phyloP scores from a whole-genome alignment of 2,888 invertebrate species.

The Sesamia inferens region DNA sequence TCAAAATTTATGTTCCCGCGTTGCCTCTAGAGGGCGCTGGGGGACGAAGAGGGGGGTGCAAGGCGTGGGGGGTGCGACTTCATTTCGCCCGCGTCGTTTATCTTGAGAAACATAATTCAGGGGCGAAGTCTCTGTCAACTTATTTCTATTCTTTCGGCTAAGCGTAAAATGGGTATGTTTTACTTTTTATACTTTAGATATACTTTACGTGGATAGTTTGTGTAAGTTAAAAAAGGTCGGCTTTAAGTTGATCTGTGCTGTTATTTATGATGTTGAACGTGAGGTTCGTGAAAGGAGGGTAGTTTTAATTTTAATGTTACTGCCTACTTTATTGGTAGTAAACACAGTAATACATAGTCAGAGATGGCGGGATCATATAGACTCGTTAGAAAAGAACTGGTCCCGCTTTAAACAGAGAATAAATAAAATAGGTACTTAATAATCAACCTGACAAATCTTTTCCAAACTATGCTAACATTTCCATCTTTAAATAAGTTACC shows the following conservation, averaged over 20 bases:
- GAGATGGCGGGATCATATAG: background rate
- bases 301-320: conserved; percentile 14
- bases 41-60: conserved; percentile 60
- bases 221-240: conserved; percentile 45
- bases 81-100: conserved; percentile 93
- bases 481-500: background rate
- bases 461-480: background rate
- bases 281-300: conserved; percentile 12
- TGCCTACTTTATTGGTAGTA: background rate
- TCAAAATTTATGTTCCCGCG: conserved; percentile 87
- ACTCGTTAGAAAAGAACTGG: too few relatives aligned
- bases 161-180: conserved; percentile 87
- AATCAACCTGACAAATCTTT: background rate
- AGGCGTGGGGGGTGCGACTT: conserved; percentile 89
- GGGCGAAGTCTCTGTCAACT: conserved; percentile 90
- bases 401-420: background rate
- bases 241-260: conserved; percentile 47
- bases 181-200: conserved; percentile 73
- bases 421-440: background rate
- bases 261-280: conserved; percentile 47
- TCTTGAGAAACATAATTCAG: conserved; percentile 93
- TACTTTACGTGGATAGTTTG: conserved; percentile 57
- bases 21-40: conserved; percentile 80
- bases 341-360: background rate
- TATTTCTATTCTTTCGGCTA: conserved; percentile 90